Evolutionary conservation across 2,113 vertebrate species (phyloP).

Genomic region (Sylvietta virens): DNA sequence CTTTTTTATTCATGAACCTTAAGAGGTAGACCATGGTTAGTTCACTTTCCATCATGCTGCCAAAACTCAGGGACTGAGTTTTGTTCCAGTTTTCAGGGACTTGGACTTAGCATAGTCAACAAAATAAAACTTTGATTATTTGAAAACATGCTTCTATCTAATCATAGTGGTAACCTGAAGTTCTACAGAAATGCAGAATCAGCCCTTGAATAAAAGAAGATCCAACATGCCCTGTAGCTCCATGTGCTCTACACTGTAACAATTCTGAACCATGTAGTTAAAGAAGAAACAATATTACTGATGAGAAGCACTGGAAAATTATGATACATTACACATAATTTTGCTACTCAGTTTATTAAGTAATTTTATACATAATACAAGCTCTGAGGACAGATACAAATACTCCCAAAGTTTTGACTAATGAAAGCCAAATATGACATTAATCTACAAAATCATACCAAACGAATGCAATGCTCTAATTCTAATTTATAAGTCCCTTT

Average conservation of each 20-base stretch:
- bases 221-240: background rate
- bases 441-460: background rate
- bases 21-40: background rate
- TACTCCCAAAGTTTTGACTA: background rate
- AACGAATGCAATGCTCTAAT: background rate
- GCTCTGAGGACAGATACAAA: background rate
- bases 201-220: background rate
- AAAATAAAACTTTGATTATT: background rate
- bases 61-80: background rate
- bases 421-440: background rate
- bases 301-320: background rate
- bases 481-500: background rate
- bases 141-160: background rate
- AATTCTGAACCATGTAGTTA: background rate
- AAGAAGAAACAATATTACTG: background rate
- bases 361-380: background rate
- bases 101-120: background rate
- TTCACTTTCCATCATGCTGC: background rate
- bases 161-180: background rate
- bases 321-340: background rate
- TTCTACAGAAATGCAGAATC: background rate
- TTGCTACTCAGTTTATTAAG: background rate
- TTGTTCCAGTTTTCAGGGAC: background rate
- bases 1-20: background rate
- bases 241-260: accelerated